Conservation (phyloP, 2,888 invertebrate species). For the Tetanocera ferruginea region DNA sequence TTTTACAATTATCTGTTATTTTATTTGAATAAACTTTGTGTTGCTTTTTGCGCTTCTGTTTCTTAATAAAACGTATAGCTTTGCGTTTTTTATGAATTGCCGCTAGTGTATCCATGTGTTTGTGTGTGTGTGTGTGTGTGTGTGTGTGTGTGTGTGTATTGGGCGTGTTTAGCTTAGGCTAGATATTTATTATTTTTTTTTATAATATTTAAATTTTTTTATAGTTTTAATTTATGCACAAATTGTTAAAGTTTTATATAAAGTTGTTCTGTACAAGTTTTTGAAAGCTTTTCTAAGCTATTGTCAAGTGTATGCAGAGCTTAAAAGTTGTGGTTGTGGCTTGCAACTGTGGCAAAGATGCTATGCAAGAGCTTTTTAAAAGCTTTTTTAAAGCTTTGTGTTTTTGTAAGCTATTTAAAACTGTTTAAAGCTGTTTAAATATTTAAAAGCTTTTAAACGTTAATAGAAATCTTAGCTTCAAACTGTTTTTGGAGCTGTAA, state of each 20-base stretch:
- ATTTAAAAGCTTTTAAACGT: no score
- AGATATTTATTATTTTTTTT: constrained; percentile 51
- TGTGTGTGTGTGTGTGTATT: constrained; percentile 51
- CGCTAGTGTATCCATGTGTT: constrained; percentile 28
- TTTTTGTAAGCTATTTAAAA: no score
- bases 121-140: constrained; percentile 43
- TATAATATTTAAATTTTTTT: constrained; percentile 44
- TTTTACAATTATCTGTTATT: neutral
- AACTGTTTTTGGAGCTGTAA: no score
- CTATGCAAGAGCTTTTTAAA: no score
- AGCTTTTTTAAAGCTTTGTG: no score
- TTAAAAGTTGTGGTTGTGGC: neutral
- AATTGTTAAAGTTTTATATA: constrained; percentile 51
- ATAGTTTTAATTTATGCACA: constrained; percentile 55
- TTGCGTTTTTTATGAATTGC: constrained; percentile 11
- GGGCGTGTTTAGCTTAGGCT: constrained; percentile 5
- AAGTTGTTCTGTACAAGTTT: neutral
- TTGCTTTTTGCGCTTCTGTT: neutral
- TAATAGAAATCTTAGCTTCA: no score
- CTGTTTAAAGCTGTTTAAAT: no score
- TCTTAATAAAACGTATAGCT: constrained; percentile 4
- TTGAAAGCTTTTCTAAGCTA: neutral
- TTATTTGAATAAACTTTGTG: neutral
- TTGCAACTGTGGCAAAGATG: no score
- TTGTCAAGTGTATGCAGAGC: neutral